Evolutionary conservation across 2,797 vertebrate genomes (phyloP), one percentile per base, ranked within the genome.

Genomic region (Oceanodroma leucorhoa): DNA sequence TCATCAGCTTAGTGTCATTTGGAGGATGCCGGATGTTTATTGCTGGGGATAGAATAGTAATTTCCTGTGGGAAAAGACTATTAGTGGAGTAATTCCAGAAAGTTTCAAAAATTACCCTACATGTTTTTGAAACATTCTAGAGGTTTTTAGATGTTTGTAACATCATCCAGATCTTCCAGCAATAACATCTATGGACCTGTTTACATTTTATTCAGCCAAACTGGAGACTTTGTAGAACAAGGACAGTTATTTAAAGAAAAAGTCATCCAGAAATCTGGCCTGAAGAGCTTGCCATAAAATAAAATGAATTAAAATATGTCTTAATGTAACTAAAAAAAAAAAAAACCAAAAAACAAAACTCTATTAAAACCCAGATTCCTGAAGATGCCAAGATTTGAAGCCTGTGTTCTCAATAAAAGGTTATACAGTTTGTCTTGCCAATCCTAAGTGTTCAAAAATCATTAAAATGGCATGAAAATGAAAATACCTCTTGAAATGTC

Each of bases 81-180:
- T 40, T 71, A 77, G 23, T 86, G 84, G 79, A 94, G 36, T 61
- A 87, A 85, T 75, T 96, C 48, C 82, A 96, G 46, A 60, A 83
- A 91, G 50, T 82, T 85, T 55, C n/a, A 71, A 78, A 94, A 57
- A 83, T 30, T 58, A 83, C 30, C 7, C 50, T 83, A 16, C 0
- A 2, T 75, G 30, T 88, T 96, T 96, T 72, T 81, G 53, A 78
- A 93, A 92, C 62, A 61, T 86, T 92, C 69, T 91, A 76, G 70
- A 69, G 22, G 43, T 13, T 76, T 94, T 92, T 43, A 85, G 67
- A 83, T 50, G 69, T 61, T 61, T 72, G 30, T 89, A 91, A 88
- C 38, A 58, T 83, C 43, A 70, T 66, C 36, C 32, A 80, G 19
- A 22, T 67, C 54, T 82, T 90, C 53, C 20, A 64, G 53, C 45